A percentile compares a stretch with the other conserved stretches of the same genome.
These are phyloP conservation scores for Parotocinclus haroldoi DNA, from an alignment of 2,797 vertebrate genomes.

Conservation along the genomic window DNA sequence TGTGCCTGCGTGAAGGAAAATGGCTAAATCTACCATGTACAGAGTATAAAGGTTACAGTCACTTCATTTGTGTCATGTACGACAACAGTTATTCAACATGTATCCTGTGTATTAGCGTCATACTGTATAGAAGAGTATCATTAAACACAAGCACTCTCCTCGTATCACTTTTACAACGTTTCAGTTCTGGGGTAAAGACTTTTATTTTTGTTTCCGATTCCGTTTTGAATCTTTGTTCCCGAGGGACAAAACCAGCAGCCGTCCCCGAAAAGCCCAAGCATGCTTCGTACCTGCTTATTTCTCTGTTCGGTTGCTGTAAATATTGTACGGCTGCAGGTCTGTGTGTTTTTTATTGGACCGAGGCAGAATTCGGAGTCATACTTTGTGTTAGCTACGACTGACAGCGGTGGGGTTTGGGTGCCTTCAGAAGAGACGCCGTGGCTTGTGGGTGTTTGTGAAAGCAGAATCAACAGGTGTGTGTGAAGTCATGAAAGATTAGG, in stretches of 20 bases:
- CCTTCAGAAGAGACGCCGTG: slow-evolving; percentile 26
- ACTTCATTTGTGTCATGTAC: slow-evolving; percentile 44
- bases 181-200: slow-evolving; percentile 39
- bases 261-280: slow-evolving; percentile 49
- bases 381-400: background rate
- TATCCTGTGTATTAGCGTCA: slow-evolving; percentile 52
- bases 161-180: slow-evolving; percentile 1
- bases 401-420: slow-evolving; percentile 24
- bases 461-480: slow-evolving; percentile 19
- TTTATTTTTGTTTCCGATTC: slow-evolving; percentile 43
- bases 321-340: slow-evolving; percentile 54
- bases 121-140: slow-evolving; percentile 47
- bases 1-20: slow-evolving; percentile 57
- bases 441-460: slow-evolving; percentile 17
- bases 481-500: slow-evolving; percentile 3
- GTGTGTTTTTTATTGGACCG: slow-evolving; percentile 38
- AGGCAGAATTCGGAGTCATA: background rate
- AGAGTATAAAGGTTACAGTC: slow-evolving; percentile 57
- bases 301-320: slow-evolving; percentile 64
- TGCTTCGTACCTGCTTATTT: slow-evolving; percentile 60
- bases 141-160: slow-evolving; percentile 23
- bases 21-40: slow-evolving; percentile 62
- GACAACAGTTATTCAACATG: slow-evolving; percentile 47
- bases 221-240: slow-evolving; percentile 45
- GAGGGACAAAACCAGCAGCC: slow-evolving; percentile 47